phyloP scores from a whole-genome alignment of 2,113 vertebrate species.

The Progne subis region DNA sequence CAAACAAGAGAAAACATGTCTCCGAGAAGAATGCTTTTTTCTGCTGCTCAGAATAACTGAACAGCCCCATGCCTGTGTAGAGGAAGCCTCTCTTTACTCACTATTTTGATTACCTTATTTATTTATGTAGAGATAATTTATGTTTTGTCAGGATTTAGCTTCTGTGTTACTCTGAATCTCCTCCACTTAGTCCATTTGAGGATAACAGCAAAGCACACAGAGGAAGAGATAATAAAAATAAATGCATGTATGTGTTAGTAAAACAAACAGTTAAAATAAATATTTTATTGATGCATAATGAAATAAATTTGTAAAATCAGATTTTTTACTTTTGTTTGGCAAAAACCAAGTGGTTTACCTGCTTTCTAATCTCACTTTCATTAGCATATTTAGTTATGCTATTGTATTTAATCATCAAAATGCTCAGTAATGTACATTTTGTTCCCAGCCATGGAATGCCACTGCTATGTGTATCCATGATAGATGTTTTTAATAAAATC shows the following conservation, averaged over 20 bases:
- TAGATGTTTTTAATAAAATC: conserved; percentile 81
- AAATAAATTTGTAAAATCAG: neutral
- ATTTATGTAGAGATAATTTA: neutral
- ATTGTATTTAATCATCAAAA: conserved; percentile 72
- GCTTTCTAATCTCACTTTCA: conserved; percentile 27
- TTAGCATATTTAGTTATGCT: conserved; percentile 75
- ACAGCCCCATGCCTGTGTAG: neutral
- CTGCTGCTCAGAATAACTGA: neutral
- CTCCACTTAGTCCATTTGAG: neutral
- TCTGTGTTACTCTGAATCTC: neutral
- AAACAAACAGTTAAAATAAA: neutral
- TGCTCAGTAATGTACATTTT: conserved; percentile 55
- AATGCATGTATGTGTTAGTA: fast-evolving
- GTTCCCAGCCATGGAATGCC: conserved; percentile 64
- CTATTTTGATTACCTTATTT: neutral
- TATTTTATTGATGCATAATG: neutral
- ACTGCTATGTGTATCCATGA: conserved; percentile 61
- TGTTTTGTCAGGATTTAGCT: neutral
- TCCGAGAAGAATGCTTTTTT: neutral
- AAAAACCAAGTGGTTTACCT: neutral
- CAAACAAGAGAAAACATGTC: neutral
- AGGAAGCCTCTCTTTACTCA: neutral
- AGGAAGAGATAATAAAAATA: neutral
- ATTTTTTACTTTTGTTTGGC: neutral
- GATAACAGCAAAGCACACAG: neutral